phyloP scores from a whole-genome alignment of 2,797 vertebrate species.

The Pangasius mekongensis region DNA sequence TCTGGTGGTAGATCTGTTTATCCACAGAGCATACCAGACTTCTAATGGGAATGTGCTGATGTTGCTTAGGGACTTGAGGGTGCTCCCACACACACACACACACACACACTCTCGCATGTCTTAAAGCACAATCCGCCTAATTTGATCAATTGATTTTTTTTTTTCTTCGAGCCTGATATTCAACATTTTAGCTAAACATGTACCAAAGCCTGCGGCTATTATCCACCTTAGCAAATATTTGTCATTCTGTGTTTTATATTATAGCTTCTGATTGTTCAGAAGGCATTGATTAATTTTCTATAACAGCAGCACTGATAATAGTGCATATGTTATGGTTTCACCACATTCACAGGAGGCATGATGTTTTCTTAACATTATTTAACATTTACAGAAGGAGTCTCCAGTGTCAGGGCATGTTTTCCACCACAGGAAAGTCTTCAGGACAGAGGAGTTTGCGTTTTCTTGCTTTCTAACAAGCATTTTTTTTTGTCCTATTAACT shows the following conservation, averaged over 20 bases:
- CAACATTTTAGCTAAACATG: not conserved
- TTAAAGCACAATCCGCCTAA: not conserved
- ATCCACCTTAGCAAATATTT: not conserved
- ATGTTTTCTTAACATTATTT: not conserved
- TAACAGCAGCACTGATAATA: not conserved
- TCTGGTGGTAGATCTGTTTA: not conserved
- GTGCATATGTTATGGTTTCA: not conserved
- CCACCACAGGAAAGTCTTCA: not conserved
- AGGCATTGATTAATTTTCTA: not conserved
- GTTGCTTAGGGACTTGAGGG: not conserved
- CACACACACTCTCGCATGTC: not conserved
- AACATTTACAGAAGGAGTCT: not conserved
- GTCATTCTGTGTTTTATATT: not conserved
- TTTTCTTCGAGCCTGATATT: not conserved
- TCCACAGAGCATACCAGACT: conserved; percentile 1
- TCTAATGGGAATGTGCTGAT: conserved; percentile 13
- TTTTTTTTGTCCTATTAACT: not conserved
- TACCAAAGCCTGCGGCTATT: not conserved
- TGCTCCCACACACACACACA: conserved; percentile 15
- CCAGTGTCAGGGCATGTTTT: not conserved
- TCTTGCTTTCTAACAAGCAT: too few relatives aligned
- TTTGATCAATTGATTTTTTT: conserved; percentile 12
- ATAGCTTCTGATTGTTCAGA: not conserved
- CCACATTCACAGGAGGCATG: not conserved
- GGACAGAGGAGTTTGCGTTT: not conserved